A percentile compares a stretch with the other conserved stretches of the same genome.
Conservation (phyloP, 1,140 invertebrate genomes). For the Magallana ariakensis region DNA sequence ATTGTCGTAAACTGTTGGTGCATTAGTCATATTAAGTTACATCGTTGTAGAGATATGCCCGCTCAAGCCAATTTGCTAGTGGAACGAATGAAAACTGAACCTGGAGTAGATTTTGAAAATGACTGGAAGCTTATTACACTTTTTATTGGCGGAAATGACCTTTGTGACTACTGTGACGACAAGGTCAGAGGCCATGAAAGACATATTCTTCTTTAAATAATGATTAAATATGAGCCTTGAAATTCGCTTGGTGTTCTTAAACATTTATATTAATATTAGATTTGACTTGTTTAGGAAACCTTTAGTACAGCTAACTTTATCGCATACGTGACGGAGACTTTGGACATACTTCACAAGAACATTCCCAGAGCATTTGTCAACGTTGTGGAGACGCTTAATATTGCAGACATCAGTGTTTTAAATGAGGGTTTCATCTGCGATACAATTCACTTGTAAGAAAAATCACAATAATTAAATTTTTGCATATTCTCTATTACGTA, state of each 20-base stretch:
- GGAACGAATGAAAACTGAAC: constrained; percentile 85
- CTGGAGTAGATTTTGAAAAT: constrained; percentile 76
- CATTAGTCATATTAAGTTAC: neutral
- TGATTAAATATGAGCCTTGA: neutral
- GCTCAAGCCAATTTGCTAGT: constrained; percentile 86
- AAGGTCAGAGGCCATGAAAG: constrained; percentile 58
- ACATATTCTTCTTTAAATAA: too few species aligned
- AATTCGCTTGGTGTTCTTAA: neutral
- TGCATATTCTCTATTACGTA: neutral
- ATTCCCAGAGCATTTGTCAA: constrained; percentile 89
- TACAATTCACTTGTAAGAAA: constrained; percentile 68
- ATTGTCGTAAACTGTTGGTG: too few species aligned
- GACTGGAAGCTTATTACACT: constrained; percentile 90
- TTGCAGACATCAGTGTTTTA: constrained; percentile 63
- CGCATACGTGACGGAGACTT: constrained; percentile 83
- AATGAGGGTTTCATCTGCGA: constrained; percentile 66
- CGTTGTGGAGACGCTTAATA: constrained; percentile 85
- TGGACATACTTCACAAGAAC: constrained; percentile 83
- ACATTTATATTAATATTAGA: too few species aligned
- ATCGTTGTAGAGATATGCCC: constrained; percentile 82
- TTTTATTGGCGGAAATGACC: constrained; percentile 92
- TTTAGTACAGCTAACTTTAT: constrained; percentile 82
- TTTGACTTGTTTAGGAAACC: constrained; percentile 54
- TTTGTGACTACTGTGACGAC: constrained; percentile 86
- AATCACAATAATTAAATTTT: neutral